Percentiles rank a stretch among this genome's conserved stretches.
Evolutionary conservation across 2,797 vertebrate genomes (phyloP).

Genomic region (Neopelma chrysocephalum): DNA sequence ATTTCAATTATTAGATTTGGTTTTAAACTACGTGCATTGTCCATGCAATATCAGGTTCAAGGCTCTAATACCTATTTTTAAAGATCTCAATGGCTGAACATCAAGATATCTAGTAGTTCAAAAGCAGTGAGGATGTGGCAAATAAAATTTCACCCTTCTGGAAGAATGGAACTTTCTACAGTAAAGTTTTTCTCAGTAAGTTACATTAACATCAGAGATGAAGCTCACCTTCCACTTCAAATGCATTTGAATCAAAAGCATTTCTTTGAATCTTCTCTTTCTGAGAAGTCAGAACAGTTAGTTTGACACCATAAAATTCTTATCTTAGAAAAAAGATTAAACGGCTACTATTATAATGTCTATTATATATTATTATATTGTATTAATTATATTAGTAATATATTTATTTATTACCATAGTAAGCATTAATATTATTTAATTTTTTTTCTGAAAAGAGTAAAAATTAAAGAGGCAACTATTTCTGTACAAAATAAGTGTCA

Average conservation of each 20-base stretch:
- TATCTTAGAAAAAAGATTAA: not conserved
- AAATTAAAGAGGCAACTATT: not conserved
- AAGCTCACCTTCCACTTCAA: not conserved
- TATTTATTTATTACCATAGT: not conserved
- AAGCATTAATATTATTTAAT: not conserved
- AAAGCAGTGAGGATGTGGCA: not conserved
- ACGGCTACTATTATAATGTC: not conserved
- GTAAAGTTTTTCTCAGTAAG: not conserved
- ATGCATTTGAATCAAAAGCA: not conserved
- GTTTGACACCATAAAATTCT: not conserved
- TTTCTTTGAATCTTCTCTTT: not conserved
- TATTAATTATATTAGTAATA: not conserved
- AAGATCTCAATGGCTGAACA: not conserved
- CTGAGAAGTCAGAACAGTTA: not conserved
- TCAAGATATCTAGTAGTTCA: not conserved
- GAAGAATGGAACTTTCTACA: not conserved
- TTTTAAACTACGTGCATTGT: not conserved
- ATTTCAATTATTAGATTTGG: not conserved
- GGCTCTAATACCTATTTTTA: not conserved
- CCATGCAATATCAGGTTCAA: not conserved
- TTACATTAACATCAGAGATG: not conserved
- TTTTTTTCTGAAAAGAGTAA: not conserved
- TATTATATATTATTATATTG: not conserved
- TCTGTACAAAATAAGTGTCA: not conserved
- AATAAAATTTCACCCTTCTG: not conserved